Base-by-base conservation (phyloP, 1,140 invertebrate genomes). In the Neocloeon triangulifer region DNA sequence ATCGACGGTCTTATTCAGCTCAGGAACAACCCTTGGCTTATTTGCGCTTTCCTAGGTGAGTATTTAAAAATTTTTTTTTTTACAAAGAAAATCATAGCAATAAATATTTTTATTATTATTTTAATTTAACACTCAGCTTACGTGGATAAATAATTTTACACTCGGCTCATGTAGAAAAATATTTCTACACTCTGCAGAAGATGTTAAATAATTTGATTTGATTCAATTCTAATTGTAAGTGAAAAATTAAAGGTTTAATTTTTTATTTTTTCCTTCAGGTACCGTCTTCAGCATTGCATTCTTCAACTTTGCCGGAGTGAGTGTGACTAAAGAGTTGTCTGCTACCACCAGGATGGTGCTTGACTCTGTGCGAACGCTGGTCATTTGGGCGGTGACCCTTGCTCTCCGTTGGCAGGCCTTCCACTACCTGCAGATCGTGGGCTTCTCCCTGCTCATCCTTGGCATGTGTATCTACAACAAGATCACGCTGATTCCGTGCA, bases 241-340 rank as follows among this genome's bases (percentile, higher is more conserved):
- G 18, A 25, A 15, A 14, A 4, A 22, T 6, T 16, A 23, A 22
- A 32, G 30, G 25, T 7, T 13, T 20, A 14, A 20, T 26, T 16
- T 35, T 18, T 19, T 26, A 18, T 30, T 30, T 4, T 2, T 37
- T 19, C 42, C 64, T 45, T 21, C 52, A 68, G 79, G 79, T 37
- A 89, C 81, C n/a, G 64, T 79, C 9, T 44, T 91, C 4, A 91
- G 84, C 33, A 94, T 94, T 42, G 86, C 88, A 2, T 88, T 95
- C 49, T 95, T 94, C 57, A 95, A 95, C 51, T 96, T 89, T 56
- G 74, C 85, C 46, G 89, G 89, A 14, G 74, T 96, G 15, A 84
- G 74, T 47, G 79, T 97, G n/a, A 89, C 88, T 0, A 94, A 94
- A 58, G 80, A 91, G 53, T 64, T 85, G 37, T 84, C 73, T 25